Percentiles rank a stretch among this genome's conserved stretches.
Conservation (phyloP, 2,888 invertebrate genomes). For the Apotomis capreana region DNA sequence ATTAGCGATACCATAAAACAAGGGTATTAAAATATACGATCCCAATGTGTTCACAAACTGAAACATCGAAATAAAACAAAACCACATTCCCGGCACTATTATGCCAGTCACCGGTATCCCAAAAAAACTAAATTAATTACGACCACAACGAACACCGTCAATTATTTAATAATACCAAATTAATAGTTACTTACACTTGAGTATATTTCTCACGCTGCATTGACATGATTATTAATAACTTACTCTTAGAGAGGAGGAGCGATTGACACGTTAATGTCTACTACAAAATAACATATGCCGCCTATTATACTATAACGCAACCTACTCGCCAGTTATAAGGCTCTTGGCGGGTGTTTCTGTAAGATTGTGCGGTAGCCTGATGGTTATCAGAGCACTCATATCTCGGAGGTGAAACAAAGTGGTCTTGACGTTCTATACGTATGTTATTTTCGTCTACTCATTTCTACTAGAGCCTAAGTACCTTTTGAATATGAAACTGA, state of each 20-base stretch:
- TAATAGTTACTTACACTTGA: constrained; percentile 71
- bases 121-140: constrained; percentile 72
- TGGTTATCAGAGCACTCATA: constrained; percentile 69
- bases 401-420: constrained; percentile 74
- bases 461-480: background rate
- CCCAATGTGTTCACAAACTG: background rate
- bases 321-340: constrained; percentile 46
- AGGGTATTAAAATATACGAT: too few relatives aligned
- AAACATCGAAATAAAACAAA: constrained; percentile 42
- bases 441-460: constrained; percentile 53
- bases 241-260: constrained; percentile 63
- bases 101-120: constrained; percentile 66
- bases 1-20: too few relatives aligned
- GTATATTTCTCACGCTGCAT: constrained; percentile 78
- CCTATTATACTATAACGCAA: constrained; percentile 44
- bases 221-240: constrained; percentile 80
- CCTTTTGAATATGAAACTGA: background rate
- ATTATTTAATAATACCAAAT: constrained; percentile 78
- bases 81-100: constrained; percentile 48
- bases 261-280: constrained; percentile 78
- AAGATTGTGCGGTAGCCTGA: constrained; percentile 58
- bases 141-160: constrained; percentile 69
- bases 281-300: constrained; percentile 47
- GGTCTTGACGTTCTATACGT: constrained; percentile 72
- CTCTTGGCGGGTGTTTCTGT: constrained; percentile 16